A percentile compares a stretch with the other conserved stretches of the same genome.
phyloP scores from a whole-genome alignment of 2,113 vertebrate species.

The Phalacrocorax brasilianus region DNA sequence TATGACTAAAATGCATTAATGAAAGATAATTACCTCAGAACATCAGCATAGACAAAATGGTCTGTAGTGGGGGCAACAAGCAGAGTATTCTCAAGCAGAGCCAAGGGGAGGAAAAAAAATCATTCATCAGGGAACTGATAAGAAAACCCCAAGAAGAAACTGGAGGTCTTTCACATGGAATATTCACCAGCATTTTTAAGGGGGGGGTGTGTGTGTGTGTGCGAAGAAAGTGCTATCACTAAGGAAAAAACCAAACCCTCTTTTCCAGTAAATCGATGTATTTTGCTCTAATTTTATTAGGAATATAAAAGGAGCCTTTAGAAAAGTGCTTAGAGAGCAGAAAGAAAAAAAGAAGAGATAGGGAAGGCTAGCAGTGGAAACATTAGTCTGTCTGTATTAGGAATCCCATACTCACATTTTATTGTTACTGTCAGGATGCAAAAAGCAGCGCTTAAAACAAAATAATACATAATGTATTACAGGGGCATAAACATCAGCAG shows the following conservation, averaged over 20 bases:
- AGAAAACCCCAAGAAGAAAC: conserved; percentile 45
- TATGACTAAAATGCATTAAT: conserved; percentile 27
- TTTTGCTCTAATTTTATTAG: conserved; percentile 94
- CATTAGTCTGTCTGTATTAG: conserved; percentile 99
- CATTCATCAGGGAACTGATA: not conserved
- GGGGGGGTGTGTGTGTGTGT: not conserved
- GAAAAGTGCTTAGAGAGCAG: conserved; percentile 97
- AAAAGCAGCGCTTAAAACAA: conserved; percentile 98
- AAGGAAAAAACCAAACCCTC: conserved; percentile 41
- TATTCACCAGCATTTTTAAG: conserved; percentile 61
- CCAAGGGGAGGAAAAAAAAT: not conserved
- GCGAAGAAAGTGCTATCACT: conserved; percentile 48
- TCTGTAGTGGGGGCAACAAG: not conserved
- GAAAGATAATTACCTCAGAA: conserved; percentile 30
- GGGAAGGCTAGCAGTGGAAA: conserved; percentile 81
- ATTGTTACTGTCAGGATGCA: conserved; percentile 99
- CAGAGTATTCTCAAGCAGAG: not conserved
- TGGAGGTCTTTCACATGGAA: conserved; percentile 48
- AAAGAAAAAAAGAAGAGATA: conserved; percentile 75
- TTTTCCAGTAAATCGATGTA: conserved; percentile 88
- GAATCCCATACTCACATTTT: conserved; percentile 99
- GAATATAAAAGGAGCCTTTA: conserved; percentile 93
- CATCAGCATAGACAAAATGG: not conserved
- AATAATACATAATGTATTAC: conserved; percentile 99
- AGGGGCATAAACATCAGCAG: conserved; percentile 90